Percentiles rank a stretch among this genome's conserved stretches.
Evolutionary conservation across 1,140 invertebrate genomes (phyloP).

Genomic region (Drosophila ambigua): DNA sequence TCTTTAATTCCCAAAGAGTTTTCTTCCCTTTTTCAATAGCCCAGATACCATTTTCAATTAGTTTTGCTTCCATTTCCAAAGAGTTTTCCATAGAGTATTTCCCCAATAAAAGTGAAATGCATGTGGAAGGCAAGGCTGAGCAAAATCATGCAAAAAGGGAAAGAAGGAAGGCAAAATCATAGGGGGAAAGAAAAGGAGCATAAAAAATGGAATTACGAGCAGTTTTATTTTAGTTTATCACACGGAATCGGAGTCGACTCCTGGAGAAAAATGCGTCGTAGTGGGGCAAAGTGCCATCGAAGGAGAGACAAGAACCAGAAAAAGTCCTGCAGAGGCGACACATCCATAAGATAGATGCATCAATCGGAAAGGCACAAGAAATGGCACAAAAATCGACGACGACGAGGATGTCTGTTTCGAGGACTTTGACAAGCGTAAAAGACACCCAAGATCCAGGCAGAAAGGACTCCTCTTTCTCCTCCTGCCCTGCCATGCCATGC

Average conservation of each 20-base stretch:
- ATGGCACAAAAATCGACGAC: constrained; percentile 57
- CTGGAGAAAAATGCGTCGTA: constrained; percentile 64
- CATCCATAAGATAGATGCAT: constrained; percentile 70
- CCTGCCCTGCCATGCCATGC: constrained; percentile 34
- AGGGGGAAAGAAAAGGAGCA: not conserved
- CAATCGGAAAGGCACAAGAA: constrained; percentile 72
- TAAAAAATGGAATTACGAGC: constrained; percentile 61
- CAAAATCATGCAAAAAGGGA: constrained; percentile 42
- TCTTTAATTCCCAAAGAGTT: no score
- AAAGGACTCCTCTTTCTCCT: constrained; percentile 6
- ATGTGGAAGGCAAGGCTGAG: constrained; percentile 30
- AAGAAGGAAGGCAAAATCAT: constrained; percentile 39
- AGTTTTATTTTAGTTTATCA: constrained; percentile 80
- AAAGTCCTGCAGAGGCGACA: constrained; percentile 35
- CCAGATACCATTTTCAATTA: no score
- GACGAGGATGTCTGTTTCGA: constrained; percentile 34
- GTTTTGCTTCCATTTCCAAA: no score
- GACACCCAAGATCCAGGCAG: constrained; percentile 55
- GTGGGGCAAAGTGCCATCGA: constrained; percentile 47
- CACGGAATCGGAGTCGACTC: constrained; percentile 44
- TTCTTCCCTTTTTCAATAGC: no score
- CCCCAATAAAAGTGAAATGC: constrained; percentile 58
- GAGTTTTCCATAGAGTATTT: no score
- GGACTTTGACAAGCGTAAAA: constrained; percentile 77
- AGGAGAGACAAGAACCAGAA: not conserved